These are phyloP conservation scores for Chionomys nivalis DNA, from an alignment of 2,113 vertebrate species.

Conservation along the genomic window DNA sequence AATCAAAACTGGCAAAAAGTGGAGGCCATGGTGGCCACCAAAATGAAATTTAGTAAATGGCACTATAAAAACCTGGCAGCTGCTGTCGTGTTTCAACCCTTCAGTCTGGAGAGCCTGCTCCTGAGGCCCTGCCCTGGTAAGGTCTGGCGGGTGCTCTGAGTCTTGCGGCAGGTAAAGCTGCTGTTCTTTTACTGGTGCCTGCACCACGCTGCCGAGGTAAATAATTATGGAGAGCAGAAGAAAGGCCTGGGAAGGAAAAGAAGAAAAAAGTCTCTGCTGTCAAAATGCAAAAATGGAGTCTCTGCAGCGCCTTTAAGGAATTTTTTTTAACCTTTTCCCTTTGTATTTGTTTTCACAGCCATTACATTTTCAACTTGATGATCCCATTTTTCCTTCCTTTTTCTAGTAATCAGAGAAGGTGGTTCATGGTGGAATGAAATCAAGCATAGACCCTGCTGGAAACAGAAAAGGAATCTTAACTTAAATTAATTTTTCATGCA, in stretches of 20 bases:
- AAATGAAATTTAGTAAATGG: conserved; percentile 42
- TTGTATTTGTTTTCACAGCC: conserved; percentile 83
- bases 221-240: conserved; percentile 61
- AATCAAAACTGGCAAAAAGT: conserved; percentile 61
- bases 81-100: neutral
- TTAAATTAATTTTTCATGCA: conserved; percentile 89
- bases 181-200: neutral
- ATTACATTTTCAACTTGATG: conserved; percentile 81
- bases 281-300: conserved; percentile 76
- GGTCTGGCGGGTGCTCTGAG: neutral
- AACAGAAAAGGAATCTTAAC: conserved; percentile 86
- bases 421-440: conserved; percentile 78
- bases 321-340: conserved; percentile 75
- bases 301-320: conserved; percentile 62
- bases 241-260: conserved; percentile 40
- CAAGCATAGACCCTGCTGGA: conserved; percentile 80
- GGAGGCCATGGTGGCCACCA: neutral
- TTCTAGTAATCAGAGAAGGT: conserved; percentile 83
- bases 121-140: neutral
- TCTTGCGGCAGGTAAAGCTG: conserved; percentile 1
- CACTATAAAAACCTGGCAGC: neutral
- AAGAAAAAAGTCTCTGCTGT: neutral
- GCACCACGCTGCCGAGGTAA: conserved; percentile 63
- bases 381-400: conserved; percentile 76
- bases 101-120: neutral